A percentile compares a stretch with the other conserved stretches of the same genome.
These are phyloP conservation scores for Colinus virginianus DNA, from an alignment of 2,113 vertebrate species.

Conservation along the genomic window DNA sequence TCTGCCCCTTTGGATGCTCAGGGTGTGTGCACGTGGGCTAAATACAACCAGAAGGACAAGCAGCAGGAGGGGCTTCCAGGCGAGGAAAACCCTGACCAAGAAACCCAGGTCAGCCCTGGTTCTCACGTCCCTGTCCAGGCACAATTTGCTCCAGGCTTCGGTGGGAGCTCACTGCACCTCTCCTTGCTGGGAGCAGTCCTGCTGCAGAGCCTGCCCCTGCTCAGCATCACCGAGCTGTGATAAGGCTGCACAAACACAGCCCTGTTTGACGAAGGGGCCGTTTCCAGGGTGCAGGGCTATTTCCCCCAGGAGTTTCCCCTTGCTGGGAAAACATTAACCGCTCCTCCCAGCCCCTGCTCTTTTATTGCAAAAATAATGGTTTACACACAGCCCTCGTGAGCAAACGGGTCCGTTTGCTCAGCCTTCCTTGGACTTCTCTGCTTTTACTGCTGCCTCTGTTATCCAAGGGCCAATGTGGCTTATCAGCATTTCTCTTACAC, in stretches of 20 bases:
- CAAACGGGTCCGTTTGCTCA: background rate
- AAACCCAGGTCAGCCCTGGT: background rate
- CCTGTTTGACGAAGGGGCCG: background rate
- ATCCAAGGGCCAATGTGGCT: background rate
- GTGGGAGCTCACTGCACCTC: fast-evolving
- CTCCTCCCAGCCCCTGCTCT: conserved; percentile 36
- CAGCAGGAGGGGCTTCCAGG: background rate
- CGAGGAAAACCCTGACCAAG: background rate
- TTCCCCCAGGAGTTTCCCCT: background rate
- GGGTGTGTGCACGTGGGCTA: background rate
- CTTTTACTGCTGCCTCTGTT: background rate
- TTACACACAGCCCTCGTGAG: background rate
- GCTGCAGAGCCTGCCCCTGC: background rate
- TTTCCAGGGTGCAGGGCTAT: conserved; percentile 24
- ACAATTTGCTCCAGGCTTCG: background rate
- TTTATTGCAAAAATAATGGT: background rate
- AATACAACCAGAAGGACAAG: fast-evolving
- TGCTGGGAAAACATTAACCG: background rate
- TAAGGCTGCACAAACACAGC: background rate
- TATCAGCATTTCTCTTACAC: background rate
- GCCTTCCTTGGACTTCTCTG: background rate
- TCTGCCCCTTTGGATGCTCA: background rate
- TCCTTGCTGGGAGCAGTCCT: fast-evolving
- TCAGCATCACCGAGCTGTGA: background rate
- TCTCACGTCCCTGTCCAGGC: fast-evolving